phyloP scores from a whole-genome alignment of 2,797 vertebrate species.

The Mus caroli region DNA sequence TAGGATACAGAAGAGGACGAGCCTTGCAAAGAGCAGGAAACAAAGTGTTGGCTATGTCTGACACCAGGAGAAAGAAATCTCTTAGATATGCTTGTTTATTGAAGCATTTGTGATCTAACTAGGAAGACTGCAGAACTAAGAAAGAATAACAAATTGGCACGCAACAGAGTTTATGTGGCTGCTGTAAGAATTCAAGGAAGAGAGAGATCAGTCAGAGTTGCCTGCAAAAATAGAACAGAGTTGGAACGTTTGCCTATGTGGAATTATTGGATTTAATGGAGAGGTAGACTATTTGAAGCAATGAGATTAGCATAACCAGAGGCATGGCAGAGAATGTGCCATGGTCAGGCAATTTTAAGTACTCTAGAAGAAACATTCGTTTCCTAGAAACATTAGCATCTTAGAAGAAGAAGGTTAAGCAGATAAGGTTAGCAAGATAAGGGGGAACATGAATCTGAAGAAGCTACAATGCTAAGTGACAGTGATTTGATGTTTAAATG shows the following conservation, averaged over 20 bases:
- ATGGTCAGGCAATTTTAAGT: not conserved
- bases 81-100: not conserved
- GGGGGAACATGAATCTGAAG: not conserved
- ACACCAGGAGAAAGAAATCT: not conserved
- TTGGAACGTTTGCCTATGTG: not conserved
- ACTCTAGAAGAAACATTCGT: slow-evolving; percentile 14
- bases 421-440: not conserved
- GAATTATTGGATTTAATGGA: slow-evolving; percentile 38
- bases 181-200: slow-evolving; percentile 40
- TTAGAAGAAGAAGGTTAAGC: not conserved
- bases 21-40: not conserved
- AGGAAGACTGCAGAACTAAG: not conserved
- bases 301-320: slow-evolving; percentile 36
- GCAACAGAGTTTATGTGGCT: not conserved
- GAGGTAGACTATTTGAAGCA: not conserved
- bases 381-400: not conserved
- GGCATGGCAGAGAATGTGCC: not conserved
- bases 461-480: not conserved
- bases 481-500: slow-evolving; percentile 30
- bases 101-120: not conserved
- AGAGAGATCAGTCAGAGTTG: not conserved
- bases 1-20: not conserved
- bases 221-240: slow-evolving; percentile 41
- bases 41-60: not conserved
- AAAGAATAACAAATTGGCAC: slow-evolving; percentile 35